Percentiles rank a stretch among this genome's conserved stretches.
These are phyloP conservation scores for Drosophila leonis DNA, from an alignment of 2,888 invertebrate genomes.

Conservation along the genomic window DNA sequence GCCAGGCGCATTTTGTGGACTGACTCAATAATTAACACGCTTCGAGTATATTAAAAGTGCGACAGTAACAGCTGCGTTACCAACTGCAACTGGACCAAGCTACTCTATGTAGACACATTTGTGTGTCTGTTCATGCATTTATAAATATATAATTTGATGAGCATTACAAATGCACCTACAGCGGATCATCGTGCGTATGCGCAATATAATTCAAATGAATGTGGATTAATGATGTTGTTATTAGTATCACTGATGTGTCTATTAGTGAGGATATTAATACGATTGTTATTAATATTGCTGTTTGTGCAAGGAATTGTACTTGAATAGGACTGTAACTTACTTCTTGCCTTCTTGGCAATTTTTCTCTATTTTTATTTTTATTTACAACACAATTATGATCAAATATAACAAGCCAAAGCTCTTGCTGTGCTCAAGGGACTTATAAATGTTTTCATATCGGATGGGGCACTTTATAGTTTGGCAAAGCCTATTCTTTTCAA, in stretches of 20 bases:
- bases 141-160: slow-evolving; percentile 5
- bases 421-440: no score
- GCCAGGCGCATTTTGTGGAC: slow-evolving; percentile 19
- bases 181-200: slow-evolving; percentile 13
- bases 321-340: background rate
- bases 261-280: background rate
- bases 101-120: background rate
- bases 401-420: no score
- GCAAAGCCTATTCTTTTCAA: no score
- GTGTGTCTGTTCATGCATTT: background rate
- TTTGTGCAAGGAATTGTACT: background rate
- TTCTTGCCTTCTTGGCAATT: no score
- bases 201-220: slow-evolving; percentile 2
- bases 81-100: background rate
- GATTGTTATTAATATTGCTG: background rate
- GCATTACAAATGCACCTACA: background rate
- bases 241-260: background rate
- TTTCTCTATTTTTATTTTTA: no score
- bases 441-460: no score
- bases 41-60: slow-evolving; percentile 11
- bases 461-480: no score
- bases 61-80: slow-evolving; percentile 2
- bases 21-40: slow-evolving; percentile 22
- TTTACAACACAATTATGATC: no score
- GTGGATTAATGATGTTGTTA: background rate